Evolutionary conservation across 2,113 vertebrate species (phyloP), one percentile per base, ranked within the genome.

Genomic region (Conger conger): DNA sequence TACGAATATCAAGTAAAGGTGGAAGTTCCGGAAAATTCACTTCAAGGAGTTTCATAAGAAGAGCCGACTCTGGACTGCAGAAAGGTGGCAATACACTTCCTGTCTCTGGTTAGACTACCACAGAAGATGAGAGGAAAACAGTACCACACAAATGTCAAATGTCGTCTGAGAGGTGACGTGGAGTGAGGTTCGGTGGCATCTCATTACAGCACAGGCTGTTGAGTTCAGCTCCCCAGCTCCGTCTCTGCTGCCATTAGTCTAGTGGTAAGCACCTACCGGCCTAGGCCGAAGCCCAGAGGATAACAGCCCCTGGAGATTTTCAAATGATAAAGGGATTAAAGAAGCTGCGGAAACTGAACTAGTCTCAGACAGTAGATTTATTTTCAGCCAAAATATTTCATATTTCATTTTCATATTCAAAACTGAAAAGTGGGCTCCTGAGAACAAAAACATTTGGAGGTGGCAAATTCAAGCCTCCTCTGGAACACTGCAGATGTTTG

Each of bases 301-400:
- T 45, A n/a, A 88, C 82, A 91, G 85, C 88, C 91, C 89, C 3
- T 37, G 68, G 87, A 90, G 90, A 90, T 84, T 85, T 84, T 89
- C 86, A 90, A 89, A 89, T 86, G 88, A 93, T 89, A 91, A 86
- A 88, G 90, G 90, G 88, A 92, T 87, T 79, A 91, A 91, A 91
- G 89, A 83, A 87, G 85, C 88, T 83, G 90, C 90, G 92, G 92
- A 93, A 92, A 94, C 93, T 90, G 92, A 92, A 88, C 90, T 86
- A 88, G 92, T 92, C 27, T 33, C 30, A 16, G 20, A 33, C 77
- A 42, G 91, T 93, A 89, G 87, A 90, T 94, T 93, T 90, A 89
- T 93, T 88, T 84, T 82, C 87, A 87, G 88, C 82, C 85, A 76
- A 83, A 92, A 86, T 90, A 90, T 91, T 91, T 89, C 91, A 86